Conservation (phyloP, 2,888 invertebrate genomes). For the Pandemis heparana region DNA sequence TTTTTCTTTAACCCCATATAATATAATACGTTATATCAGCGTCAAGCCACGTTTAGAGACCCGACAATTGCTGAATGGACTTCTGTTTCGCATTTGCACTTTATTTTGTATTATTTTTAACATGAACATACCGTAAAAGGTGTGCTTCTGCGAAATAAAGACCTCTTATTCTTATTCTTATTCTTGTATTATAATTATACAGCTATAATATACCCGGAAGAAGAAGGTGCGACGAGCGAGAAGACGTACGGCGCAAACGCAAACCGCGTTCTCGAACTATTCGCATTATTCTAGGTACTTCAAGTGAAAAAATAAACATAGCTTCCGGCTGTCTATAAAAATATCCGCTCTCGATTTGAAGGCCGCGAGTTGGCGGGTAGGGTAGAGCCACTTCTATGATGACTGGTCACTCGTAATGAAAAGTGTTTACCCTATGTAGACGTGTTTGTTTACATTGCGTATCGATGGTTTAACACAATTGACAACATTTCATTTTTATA, state of each 20-base stretch:
- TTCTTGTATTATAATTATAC: too few species aligned
- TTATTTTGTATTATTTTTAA: too few species aligned
- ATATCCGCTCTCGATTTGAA: slow-evolving; percentile 16
- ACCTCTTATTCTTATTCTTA: too few species aligned
- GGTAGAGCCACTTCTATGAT: slow-evolving; percentile 1
- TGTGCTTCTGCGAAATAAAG: too few species aligned
- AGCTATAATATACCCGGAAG: too few species aligned
- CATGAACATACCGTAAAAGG: too few species aligned
- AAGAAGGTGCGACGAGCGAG: neutral
- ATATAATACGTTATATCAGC: too few species aligned
- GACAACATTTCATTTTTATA: too few species aligned
- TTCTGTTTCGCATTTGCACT: too few species aligned
- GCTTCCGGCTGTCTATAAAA: slow-evolving; percentile 1
- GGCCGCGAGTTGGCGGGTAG: slow-evolving; percentile 2
- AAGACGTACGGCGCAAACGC: neutral
- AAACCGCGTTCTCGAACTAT: neutral
- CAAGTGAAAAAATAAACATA: neutral
- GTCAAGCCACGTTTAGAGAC: too few species aligned
- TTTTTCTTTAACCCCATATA: too few species aligned
- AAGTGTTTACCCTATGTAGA: slow-evolving; percentile 13
- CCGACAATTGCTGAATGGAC: too few species aligned
- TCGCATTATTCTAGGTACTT: neutral
- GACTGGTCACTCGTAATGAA: neutral
- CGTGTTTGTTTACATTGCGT: slow-evolving; percentile 13
- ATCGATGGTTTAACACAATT: slow-evolving; percentile 9